phyloP scores from a whole-genome alignment of 2,888 invertebrate genomes.

The Agrilus cyanescens region DNA sequence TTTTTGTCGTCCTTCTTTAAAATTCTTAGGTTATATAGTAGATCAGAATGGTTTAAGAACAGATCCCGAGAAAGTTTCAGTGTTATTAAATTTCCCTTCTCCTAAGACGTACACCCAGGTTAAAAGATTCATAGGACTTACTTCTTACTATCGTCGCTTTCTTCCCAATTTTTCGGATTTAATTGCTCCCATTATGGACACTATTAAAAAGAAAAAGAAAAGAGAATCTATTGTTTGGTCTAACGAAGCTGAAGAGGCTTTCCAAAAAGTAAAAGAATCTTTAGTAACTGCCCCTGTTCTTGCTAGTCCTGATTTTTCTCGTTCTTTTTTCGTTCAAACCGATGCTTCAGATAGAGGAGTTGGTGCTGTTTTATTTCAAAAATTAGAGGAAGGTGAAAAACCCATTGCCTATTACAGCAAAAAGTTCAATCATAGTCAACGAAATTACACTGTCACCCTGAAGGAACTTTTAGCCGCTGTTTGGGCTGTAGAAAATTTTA shows the following conservation, averaged over 20 bases:
- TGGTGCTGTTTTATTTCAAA: conserved; percentile 11
- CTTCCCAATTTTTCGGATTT: conserved; percentile 18
- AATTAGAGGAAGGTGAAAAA: conserved; percentile 1
- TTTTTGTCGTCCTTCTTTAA: conserved; percentile 16
- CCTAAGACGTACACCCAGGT: conserved; percentile 18
- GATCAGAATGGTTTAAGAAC: conserved; percentile 16
- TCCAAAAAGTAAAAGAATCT: conserved; percentile 15
- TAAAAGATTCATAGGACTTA: conserved; percentile 21
- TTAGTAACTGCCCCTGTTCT: conserved; percentile 18
- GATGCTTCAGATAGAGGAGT: conserved; percentile 18
- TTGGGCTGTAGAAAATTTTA: conserved; percentile 7
- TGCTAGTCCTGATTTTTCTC: conserved; percentile 17
- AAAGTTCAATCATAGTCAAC: conserved; percentile 6
- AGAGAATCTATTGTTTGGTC: conserved; percentile 14
- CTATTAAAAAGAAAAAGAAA: conserved; percentile 16
- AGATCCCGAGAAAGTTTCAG: conserved; percentile 19
- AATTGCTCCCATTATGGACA: conserved; percentile 16
- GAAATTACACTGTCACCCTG: conserved; percentile 10
- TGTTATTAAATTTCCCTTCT: conserved; percentile 19
- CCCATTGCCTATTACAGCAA: conserved; percentile 10
- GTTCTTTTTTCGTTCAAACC: conserved; percentile 18
- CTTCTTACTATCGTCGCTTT: conserved; percentile 21
- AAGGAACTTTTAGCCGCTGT: conserved; percentile 10
- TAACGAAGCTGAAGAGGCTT: conserved; percentile 15
- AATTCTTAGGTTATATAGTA: conserved; percentile 20